Percentiles rank a stretch among this genome's conserved stretches.
phyloP scores from a whole-genome alignment of 2,888 invertebrate species.

The Protonemura montana region DNA sequence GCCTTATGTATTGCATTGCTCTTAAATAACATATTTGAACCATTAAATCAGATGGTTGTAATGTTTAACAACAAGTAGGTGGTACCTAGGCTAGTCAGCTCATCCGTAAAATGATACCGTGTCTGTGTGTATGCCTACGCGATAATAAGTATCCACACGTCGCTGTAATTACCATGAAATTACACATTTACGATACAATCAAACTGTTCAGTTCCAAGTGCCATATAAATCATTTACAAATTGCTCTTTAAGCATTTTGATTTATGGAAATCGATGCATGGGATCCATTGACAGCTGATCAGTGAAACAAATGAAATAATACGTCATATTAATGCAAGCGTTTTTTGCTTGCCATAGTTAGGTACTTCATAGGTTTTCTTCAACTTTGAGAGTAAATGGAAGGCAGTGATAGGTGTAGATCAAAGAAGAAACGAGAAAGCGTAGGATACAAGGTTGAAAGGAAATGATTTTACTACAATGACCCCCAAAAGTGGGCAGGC shows the following conservation, averaged over 20 bases:
- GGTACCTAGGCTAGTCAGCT: background rate
- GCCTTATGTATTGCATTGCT: background rate
- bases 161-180: background rate
- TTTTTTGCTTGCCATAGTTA: background rate
- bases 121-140: background rate
- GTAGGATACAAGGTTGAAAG: background rate
- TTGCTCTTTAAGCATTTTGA: background rate
- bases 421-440: background rate
- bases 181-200: background rate
- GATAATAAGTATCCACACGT: background rate
- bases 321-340: background rate
- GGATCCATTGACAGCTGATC: background rate
- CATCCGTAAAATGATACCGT: background rate
- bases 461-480: background rate
- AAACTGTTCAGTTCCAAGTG: background rate
- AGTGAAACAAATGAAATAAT: background rate
- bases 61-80: background rate
- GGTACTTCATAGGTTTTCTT: too few species aligned
- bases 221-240: background rate
- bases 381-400: too few species aligned
- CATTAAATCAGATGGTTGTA: background rate
- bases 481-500: background rate
- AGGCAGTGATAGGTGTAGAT: too few species aligned
- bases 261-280: background rate
- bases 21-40: background rate